Base-by-base conservation (phyloP, 2,888 invertebrate species). In the Morinoia aosen region DNA sequence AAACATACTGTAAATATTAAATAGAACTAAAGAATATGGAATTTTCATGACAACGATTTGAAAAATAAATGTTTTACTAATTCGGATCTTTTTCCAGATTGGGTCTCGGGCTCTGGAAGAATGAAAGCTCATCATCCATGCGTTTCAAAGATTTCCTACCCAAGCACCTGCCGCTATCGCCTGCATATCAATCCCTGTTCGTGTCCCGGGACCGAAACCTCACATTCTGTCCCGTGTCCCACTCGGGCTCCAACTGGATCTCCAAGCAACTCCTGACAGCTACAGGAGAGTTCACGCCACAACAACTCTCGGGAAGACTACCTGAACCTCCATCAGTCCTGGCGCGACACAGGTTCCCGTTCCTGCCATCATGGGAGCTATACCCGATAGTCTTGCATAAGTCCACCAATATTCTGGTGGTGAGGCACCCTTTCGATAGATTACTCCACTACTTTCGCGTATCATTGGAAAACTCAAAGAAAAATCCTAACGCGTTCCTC, bases 311-410 rank as follows among this genome's bases (percentile, higher is more conserved):
- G 25, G 57, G 33, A 64, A 88, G 93, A 40, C 91, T 96, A 57
- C 95, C 88, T n/a, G 95, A 96, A 48, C 96, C 96, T 16, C 95
- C 96, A 14, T 88, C 95, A 39, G 95, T 90, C 40, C 93, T 96
- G 39, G 96, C 96, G 19, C 48, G 95, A 76, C 95, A 96, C 88
- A 90, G 90, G 61, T 96, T 91, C 61, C 95, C 96, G 16, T 96
- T 95, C 94, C 61, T 96, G 58, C 96, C 95, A 39, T 96, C 96
- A 19, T 96, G 96, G 96, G 96, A 96, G 48, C 95, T 95, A n/a
- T 96, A 96, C 58, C 96, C 96, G 12, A 58, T 76, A n/a, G 95
- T 96, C 3, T 57, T 96, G 58, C n/a, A 94, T 25, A 91, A 96
- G 40, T 95, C 95, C 19, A 64, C 95, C 11, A 96, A 95, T 16